phyloP scores from a whole-genome alignment of 53 echinoderm and acorn worm species.

The Echinometra lucunter region DNA sequence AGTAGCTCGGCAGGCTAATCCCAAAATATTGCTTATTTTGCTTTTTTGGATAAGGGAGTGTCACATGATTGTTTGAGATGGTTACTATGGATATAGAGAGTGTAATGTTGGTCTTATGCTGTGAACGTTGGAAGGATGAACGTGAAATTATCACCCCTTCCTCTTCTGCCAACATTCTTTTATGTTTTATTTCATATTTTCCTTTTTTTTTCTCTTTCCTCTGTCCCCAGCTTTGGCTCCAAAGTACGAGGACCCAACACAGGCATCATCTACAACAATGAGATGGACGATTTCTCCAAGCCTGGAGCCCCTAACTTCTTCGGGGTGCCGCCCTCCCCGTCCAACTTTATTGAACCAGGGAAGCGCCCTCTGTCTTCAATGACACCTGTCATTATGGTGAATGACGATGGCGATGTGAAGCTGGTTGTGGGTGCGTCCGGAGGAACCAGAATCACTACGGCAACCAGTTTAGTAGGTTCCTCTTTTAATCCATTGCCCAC shows the following conservation, averaged over 20 bases:
- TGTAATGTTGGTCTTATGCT: too few relatives aligned
- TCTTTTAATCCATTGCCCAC: too few relatives aligned
- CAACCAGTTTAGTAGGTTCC: slow-evolving; percentile 75
- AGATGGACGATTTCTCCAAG: slow-evolving; percentile 97
- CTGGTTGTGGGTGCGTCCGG: slow-evolving; percentile 87
- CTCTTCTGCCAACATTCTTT: too few relatives aligned
- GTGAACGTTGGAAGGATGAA: too few relatives aligned
- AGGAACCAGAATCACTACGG: slow-evolving; percentile 86
- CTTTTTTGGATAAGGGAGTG: too few relatives aligned
- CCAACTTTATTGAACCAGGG: slow-evolving; percentile 92
- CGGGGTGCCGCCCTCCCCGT: slow-evolving; percentile 84
- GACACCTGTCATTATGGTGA: slow-evolving; percentile 80
- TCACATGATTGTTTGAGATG: too few relatives aligned
- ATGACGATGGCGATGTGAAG: slow-evolving; percentile 67
- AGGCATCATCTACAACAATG: slow-evolving; percentile 95
- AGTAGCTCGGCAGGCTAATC: too few relatives aligned
- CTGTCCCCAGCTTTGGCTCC: slow-evolving; percentile 83
- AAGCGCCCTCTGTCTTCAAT: slow-evolving; percentile 97
- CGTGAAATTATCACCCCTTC: too few relatives aligned
- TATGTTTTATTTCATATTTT: too few relatives aligned
- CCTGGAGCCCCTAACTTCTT: slow-evolving; percentile 78
- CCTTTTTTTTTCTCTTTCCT: neutral
- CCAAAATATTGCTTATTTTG: too few relatives aligned
- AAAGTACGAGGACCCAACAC: slow-evolving; percentile 83
- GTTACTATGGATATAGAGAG: too few relatives aligned